Evolutionary conservation across 2,113 vertebrate species (phyloP), one percentile per base, ranked within the genome.

Genomic region (Prochilodus magdalenae): DNA sequence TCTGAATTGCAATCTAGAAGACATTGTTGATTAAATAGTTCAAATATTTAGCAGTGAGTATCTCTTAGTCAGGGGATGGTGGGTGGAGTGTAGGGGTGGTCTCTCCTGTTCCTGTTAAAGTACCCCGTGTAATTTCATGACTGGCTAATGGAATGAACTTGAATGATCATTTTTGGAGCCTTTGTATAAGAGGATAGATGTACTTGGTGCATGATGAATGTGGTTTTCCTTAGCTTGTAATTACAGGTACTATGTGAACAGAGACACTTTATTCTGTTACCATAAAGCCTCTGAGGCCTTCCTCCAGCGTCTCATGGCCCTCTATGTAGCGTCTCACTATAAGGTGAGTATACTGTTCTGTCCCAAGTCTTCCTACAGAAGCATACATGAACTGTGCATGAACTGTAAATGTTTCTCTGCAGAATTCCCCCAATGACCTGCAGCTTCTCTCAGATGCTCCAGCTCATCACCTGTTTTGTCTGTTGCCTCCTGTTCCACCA

Each of bases 391-490:
- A 66, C 53, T 13, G 7, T 8, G 16, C 7, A 20, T 65, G 36
- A 10, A 47, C 24, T 80, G 40, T 65, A 75, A 69, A 82, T 80
- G 16, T 79, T 2, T 44, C 16, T 8, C 66, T 87, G 3, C 90
- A 99, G 97, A 99, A 99, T 90, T 97, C 97, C 0, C 98, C 98
- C 51, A 99, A 97, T 13, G 98, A 99, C 74, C 96, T 99, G 40
- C 98, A 99, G 94, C 93, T 99, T 96, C 93, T 99, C 29, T 99
- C 98, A 0, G 98, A 99, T 36, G 98, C 98, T 1, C 98, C 98
- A 0, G 98, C 98, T 71, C 98, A 99, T 90, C 98, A 98, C 73
- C 96, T 99, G 51, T 99, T 99, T 89, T 99, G 98, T 87, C 96
- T 99, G 75, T 88, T 99, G 84, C 97, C 98, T 0, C 98, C 98